Evolutionary conservation across 2,113 vertebrate species (phyloP).

Genomic region (Oreotragus oreotragus): DNA sequence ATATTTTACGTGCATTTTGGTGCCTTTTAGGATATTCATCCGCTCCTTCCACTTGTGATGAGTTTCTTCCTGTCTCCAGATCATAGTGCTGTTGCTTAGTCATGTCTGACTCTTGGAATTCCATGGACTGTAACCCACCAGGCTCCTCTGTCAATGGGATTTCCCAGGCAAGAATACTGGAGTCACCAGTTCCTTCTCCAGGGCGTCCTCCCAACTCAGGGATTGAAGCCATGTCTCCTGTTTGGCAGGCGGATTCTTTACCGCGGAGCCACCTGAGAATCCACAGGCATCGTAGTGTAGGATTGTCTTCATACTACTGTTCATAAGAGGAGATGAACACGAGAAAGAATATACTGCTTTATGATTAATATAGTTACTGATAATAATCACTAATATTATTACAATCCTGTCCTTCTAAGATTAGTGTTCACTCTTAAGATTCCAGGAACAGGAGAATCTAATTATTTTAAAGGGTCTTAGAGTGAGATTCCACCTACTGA

Average conservation of each 20-base stretch:
- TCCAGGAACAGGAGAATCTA: constrained; percentile 59
- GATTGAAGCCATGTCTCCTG: background rate
- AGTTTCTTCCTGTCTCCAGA: background rate
- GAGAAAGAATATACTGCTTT: background rate
- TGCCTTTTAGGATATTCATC: background rate
- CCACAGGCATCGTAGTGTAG: background rate
- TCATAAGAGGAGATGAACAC: background rate
- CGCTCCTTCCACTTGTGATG: background rate
- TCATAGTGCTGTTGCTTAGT: background rate
- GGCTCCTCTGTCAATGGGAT: background rate
- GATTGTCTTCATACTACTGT: background rate
- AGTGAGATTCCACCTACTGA: constrained; percentile 70
- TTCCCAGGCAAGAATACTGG: background rate
- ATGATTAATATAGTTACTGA: background rate
- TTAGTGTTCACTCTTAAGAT: constrained; percentile 57
- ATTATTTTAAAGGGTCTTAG: constrained; percentile 68
- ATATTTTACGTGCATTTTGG: rapidly evolving
- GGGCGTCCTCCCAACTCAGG: background rate
- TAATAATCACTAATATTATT: constrained; percentile 14
- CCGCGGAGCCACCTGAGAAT: background rate
- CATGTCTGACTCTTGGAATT: background rate
- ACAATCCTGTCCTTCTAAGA: constrained; percentile 34
- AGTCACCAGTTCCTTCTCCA: background rate
- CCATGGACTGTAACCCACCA: background rate
- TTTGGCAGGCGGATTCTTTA: background rate